phyloP scores from a whole-genome alignment of 1,140 invertebrate species.

The Cyclargus thomasi region DNA sequence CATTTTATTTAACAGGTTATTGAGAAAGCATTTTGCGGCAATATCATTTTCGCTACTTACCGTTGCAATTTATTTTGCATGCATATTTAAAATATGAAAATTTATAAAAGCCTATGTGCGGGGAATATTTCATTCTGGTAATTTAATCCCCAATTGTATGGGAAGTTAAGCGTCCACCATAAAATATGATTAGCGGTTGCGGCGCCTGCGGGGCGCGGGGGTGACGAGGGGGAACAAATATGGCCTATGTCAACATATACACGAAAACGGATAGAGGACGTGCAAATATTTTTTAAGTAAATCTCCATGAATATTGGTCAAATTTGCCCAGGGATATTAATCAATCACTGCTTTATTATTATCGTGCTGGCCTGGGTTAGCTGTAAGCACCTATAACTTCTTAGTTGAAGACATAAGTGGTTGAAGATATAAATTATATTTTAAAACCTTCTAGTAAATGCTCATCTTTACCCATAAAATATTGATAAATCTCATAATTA shows the following conservation, averaged over 20 bases:
- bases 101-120: slow-evolving; percentile 28
- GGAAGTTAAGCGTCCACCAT: slow-evolving; percentile 55
- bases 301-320: slow-evolving; percentile 40
- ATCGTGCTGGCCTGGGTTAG: slow-evolving; percentile 37
- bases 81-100: slow-evolving; percentile 6
- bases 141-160: slow-evolving; percentile 64
- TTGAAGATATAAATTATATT: too few relatives aligned
- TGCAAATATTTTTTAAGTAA: slow-evolving; percentile 48
- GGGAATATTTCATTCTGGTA: slow-evolving; percentile 40
- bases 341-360: slow-evolving; percentile 21
- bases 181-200: slow-evolving; percentile 68
- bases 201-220: slow-evolving; percentile 42
- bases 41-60: background rate
- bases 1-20: too few relatives aligned
- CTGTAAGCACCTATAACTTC: slow-evolving; percentile 20
- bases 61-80: background rate
- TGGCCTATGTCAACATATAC: slow-evolving; percentile 42
- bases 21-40: background rate
- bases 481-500: too few relatives aligned
- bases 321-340: slow-evolving; percentile 29
- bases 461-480: too few relatives aligned
- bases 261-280: slow-evolving; percentile 32
- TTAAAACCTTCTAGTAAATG: too few relatives aligned
- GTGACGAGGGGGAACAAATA: slow-evolving; percentile 47
- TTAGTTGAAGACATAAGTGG: too few relatives aligned